These are phyloP conservation scores for Schlechtendalia chinensis DNA, from an alignment of 1,140 invertebrate genomes.

Conservation along the genomic window DNA sequence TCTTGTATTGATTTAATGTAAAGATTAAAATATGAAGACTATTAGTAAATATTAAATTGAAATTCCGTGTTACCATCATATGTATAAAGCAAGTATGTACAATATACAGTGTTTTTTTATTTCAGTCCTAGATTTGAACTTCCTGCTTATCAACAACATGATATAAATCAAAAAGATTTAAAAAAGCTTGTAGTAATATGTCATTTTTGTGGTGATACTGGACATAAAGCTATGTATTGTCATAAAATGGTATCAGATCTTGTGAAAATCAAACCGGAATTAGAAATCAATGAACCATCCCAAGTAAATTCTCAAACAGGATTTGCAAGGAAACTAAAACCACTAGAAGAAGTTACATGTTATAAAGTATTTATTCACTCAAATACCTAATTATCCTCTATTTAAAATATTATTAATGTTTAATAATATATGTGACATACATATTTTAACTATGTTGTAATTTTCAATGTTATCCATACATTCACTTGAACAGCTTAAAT, in stretches of 20 bases:
- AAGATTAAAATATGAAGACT: no score
- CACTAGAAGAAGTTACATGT: slow-evolving; percentile 91
- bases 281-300: slow-evolving; percentile 59
- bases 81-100: not conserved
- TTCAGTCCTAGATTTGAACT: slow-evolving; percentile 86
- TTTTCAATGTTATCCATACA: no score
- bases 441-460: no score
- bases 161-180: slow-evolving; percentile 71
- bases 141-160: slow-evolving; percentile 66
- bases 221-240: slow-evolving; percentile 92
- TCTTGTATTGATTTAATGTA: no score
- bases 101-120: slow-evolving; percentile 51
- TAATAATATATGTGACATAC: no score
- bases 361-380: slow-evolving; percentile 64
- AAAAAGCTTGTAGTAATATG: slow-evolving; percentile 84
- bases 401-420: no score
- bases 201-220: slow-evolving; percentile 93
- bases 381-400: not conserved
- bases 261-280: slow-evolving; percentile 45
- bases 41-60: no score
- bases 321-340: slow-evolving; percentile 63
- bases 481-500: no score
- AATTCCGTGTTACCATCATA: no score
- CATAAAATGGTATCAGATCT: slow-evolving; percentile 67
- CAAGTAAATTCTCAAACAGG: slow-evolving; percentile 47